Base-by-base conservation (phyloP, 2,113 vertebrate species). In the Hepsetus odoe region DNA sequence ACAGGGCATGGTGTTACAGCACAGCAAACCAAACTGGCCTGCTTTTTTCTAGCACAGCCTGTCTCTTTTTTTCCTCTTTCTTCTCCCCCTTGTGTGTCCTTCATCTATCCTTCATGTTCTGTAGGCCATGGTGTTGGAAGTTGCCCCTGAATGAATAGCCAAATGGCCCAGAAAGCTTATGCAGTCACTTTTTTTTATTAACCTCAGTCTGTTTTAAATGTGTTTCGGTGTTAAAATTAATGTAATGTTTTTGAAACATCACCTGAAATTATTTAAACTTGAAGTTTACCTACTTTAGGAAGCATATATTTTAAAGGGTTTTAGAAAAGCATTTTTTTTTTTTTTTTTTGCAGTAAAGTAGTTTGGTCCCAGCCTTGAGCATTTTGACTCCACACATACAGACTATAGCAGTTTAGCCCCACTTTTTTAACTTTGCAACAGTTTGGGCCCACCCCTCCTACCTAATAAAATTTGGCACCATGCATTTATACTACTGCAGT, bases 131-230 rank as follows among this genome's bases (percentile, higher is more conserved):
- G 40, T 40, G 56, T 65, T 83, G 72, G 56, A 62, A 7, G 20
- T 53, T 16, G 55, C 70, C 75, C 64, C 55, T 73, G 72, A 78
- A 61, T 28, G 59, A 72, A 51, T 64, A 72, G 77, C 62, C 30
- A 77, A 70, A 80, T 55, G 33, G 35, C 35, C 58, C 64, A 69
- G 66, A 69, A 67, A 76, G 66, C 46, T 28, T 0, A 38, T 38
- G 30, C 30, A 26, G 35, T 64, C 12, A 64, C 14, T 30, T 73
- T 18, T 4, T 35, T 20, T 22, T 11, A 0, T 22, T 20, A 11
- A 24, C 51, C 7, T 16, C 33, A 28, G 18, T 56, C 11, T 38
- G n/a, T 1, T 53, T 33, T 4, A 26, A 44, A 22, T 44, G 0
- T 49, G n/a, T 12, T 14, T 16, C 13, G 40, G 40, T 5, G 40